phyloP scores from a whole-genome alignment of 2,888 invertebrate species.

The Cancer borealis region DNA sequence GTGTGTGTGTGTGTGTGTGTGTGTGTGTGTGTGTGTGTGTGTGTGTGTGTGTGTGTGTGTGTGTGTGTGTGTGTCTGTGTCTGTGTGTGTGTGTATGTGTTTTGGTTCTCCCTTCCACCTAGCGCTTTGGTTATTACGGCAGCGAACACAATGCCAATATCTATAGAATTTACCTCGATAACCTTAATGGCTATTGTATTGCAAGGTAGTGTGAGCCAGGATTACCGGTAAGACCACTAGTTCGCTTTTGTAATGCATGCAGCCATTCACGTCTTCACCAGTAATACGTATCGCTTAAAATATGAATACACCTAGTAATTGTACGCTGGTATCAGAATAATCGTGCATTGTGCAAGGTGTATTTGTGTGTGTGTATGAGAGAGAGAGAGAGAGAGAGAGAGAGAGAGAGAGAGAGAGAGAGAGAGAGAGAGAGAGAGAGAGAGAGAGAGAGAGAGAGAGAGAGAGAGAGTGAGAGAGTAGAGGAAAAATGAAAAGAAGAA shows the following conservation, averaged over 20 bases:
- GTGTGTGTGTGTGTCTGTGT: no score
- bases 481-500: slow-evolving; percentile 12
- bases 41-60: no score
- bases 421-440: slow-evolving; percentile 20
- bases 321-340: background rate
- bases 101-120: slow-evolving; percentile 13
- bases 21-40: background rate
- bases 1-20: no score
- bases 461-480: slow-evolving; percentile 8
- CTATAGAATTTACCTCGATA: slow-evolving; percentile 22
- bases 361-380: background rate
- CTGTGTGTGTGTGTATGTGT: background rate
- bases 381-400: background rate
- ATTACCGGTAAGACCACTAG: slow-evolving; percentile 24
- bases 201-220: slow-evolving; percentile 16
- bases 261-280: slow-evolving; percentile 16
- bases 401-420: slow-evolving; percentile 7
- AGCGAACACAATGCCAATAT: background rate
- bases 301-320: background rate
- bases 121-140: background rate
- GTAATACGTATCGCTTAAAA: background rate
- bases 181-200: slow-evolving; percentile 18
- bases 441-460: slow-evolving; percentile 24
- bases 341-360: background rate
- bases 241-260: slow-evolving; percentile 23